Evolutionary conservation across 2,797 vertebrate species (phyloP).

Genomic region (Odontamblyopus rebecca): DNA sequence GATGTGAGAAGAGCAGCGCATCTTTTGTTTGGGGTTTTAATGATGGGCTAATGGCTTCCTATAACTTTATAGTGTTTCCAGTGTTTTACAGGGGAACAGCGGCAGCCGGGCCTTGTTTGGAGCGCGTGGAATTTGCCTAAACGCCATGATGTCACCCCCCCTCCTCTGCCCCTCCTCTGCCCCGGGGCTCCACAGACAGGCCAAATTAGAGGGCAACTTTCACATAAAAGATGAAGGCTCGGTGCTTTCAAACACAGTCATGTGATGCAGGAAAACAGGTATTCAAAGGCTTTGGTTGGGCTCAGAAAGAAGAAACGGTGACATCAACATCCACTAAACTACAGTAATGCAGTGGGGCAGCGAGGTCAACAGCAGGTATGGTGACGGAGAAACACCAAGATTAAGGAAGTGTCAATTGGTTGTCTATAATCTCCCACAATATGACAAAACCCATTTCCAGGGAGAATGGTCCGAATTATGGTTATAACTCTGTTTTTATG

Average conservation of each 20-base stretch:
- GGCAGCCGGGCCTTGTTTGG: slow-evolving; percentile 39
- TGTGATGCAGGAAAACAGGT: slow-evolving; percentile 77
- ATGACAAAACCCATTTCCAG: too few species aligned
- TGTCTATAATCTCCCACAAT: too few species aligned
- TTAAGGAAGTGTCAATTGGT: not conserved
- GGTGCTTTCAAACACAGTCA: slow-evolving; percentile 66
- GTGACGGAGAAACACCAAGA: not conserved
- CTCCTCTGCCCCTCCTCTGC: slow-evolving; percentile 36
- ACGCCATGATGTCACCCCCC: slow-evolving; percentile 70
- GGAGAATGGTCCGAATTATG: too few species aligned
- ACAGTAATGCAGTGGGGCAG: not conserved
- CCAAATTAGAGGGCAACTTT: slow-evolving; percentile 79
- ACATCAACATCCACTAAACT: slow-evolving; percentile 3
- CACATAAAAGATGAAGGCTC: slow-evolving; percentile 74
- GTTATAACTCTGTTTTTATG: too few species aligned
- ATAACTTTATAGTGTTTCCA: slow-evolving; percentile 74
- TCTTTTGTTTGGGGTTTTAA: slow-evolving; percentile 63
- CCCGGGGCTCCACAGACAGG: slow-evolving; percentile 63
- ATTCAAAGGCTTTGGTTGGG: slow-evolving; percentile 33
- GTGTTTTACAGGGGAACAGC: slow-evolving; percentile 66
- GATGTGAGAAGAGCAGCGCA: slow-evolving; percentile 50
- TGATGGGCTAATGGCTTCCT: slow-evolving; percentile 70
- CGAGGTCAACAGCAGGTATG: not conserved
- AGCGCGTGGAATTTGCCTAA: slow-evolving; percentile 73
- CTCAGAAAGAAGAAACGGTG: not conserved